Percentiles rank a stretch among this genome's conserved stretches.
phyloP scores from a whole-genome alignment of 2,888 invertebrate species.

The Bombylius discolor region DNA sequence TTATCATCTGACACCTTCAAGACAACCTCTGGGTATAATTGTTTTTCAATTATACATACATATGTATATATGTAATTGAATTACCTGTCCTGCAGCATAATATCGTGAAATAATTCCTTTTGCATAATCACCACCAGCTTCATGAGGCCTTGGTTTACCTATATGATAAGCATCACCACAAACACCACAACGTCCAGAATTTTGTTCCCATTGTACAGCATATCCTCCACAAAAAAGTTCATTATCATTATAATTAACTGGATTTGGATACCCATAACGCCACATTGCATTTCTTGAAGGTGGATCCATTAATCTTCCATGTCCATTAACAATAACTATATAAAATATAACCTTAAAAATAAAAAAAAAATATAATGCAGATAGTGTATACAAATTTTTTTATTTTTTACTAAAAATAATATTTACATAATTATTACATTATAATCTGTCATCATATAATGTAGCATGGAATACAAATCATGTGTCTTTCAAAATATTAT shows the following conservation, averaged over 20 bases:
- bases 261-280: slow-evolving; percentile 88
- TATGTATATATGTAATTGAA: too few relatives aligned
- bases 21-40: too few relatives aligned
- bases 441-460: too few relatives aligned
- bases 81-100: slow-evolving; percentile 71
- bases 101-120: slow-evolving; percentile 72
- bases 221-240: slow-evolving; percentile 88
- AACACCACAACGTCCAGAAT: slow-evolving; percentile 73
- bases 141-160: slow-evolving; percentile 63
- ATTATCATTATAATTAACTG: slow-evolving; percentile 89
- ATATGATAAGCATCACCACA: slow-evolving; percentile 78
- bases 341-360: slow-evolving; percentile 8
- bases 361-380: slow-evolving; percentile 7
- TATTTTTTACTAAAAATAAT: too few relatives aligned
- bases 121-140: slow-evolving; percentile 75
- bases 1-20: too few relatives aligned
- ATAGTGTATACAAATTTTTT: too few relatives aligned
- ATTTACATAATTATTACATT: too few relatives aligned
- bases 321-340: slow-evolving; percentile 43
- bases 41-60: too few relatives aligned
- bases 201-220: slow-evolving; percentile 79
- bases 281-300: slow-evolving; percentile 90
- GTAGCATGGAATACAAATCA: too few relatives aligned
- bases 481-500: too few relatives aligned
- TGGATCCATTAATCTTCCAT: slow-evolving; percentile 84